Conservation (phyloP, 2,888 invertebrate genomes). For the Hyles lineata region DNA sequence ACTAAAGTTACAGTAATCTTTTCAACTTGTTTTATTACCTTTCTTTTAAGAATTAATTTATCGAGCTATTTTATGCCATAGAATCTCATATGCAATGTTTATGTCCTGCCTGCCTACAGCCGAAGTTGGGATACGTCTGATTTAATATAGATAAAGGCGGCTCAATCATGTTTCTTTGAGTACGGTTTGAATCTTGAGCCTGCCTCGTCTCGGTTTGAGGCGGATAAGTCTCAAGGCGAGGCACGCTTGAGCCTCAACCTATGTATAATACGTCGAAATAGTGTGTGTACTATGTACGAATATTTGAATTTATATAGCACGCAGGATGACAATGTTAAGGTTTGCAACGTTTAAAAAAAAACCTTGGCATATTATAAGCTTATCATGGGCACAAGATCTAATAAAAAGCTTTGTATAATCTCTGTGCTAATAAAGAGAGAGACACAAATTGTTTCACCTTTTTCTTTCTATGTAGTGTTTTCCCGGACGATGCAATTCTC, state of each 20-base stretch:
- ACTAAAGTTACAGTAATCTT: no score
- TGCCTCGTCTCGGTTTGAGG: slow-evolving; percentile 11
- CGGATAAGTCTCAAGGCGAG: not conserved
- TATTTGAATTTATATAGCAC: slow-evolving; percentile 27
- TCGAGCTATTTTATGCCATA: not conserved
- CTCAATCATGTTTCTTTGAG: slow-evolving; percentile 24
- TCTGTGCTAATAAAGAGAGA: no score
- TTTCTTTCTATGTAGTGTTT: no score
- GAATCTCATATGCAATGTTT: not conserved
- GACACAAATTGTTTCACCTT: no score
- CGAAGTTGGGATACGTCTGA: not conserved
- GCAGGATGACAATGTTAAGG: slow-evolving; percentile 19
- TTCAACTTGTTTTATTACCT: no score
- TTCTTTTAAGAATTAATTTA: not conserved
- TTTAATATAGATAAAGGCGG: slow-evolving; percentile 11
- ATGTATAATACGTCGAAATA: slow-evolving; percentile 27
- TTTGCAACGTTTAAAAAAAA: not conserved
- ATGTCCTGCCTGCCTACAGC: not conserved
- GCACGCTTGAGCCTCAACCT: not conserved
- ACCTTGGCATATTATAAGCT: not conserved
- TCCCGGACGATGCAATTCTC: no score
- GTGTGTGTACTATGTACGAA: slow-evolving; percentile 24
- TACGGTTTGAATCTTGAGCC: slow-evolving; percentile 5
- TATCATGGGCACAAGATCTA: not conserved
- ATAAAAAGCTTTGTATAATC: not conserved